phyloP scores from a whole-genome alignment of 2,113 vertebrate species.

The Engystomops pustulosus region DNA sequence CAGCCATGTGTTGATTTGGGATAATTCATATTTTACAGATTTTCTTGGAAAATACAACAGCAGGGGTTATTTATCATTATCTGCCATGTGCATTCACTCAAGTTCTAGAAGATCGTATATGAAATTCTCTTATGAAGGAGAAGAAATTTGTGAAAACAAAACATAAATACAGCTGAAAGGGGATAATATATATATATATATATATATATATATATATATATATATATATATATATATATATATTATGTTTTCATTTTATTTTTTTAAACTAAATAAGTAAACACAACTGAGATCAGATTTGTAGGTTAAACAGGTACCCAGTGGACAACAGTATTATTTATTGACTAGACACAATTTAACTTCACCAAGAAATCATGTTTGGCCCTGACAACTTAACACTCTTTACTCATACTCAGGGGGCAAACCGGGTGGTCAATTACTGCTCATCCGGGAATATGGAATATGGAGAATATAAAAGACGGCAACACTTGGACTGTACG shows the following conservation, averaged over 20 bases:
- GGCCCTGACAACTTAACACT: background rate
- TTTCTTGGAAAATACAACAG: background rate
- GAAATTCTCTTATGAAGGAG: too few species aligned
- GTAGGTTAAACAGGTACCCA: too few species aligned
- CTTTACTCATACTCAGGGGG: background rate
- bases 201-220: too few species aligned
- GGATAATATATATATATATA: too few species aligned
- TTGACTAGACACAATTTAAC: background rate
- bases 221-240: too few species aligned
- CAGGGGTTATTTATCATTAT: conserved; percentile 19
- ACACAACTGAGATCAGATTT: too few species aligned
- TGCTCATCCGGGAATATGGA: conserved; percentile 4
- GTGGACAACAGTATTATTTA: background rate
- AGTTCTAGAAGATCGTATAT: too few species aligned
- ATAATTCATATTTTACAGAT: conserved; percentile 9
- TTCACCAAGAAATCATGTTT: background rate
- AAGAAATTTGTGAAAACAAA: too few species aligned
- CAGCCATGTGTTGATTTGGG: conserved; percentile 6
- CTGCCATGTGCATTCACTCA: too few species aligned
- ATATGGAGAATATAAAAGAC: conserved; percentile 56
- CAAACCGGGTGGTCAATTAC: conserved; percentile 25
- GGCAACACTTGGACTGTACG: conserved; percentile 59
- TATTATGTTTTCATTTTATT: too few species aligned
- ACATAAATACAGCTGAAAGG: too few species aligned
- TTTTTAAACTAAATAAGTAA: too few species aligned